These are phyloP conservation scores for Drosophila barbarae DNA, from an alignment of 2,888 invertebrate species.

Conservation along the genomic window DNA sequence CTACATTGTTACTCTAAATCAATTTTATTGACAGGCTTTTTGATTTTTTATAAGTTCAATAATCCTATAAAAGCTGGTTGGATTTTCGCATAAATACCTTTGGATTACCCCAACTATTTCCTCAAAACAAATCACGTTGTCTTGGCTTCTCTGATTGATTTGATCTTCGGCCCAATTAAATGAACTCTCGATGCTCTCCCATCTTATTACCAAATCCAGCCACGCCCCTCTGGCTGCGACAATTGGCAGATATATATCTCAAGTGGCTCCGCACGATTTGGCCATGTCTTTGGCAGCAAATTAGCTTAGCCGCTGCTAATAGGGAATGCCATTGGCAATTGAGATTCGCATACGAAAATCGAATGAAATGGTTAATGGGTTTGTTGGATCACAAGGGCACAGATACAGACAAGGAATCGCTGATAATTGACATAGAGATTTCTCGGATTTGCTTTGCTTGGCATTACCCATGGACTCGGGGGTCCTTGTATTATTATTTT, in stretches of 20 bases:
- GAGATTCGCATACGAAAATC: constrained; percentile 69
- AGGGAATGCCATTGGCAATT: constrained; percentile 67
- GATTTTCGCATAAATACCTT: neutral
- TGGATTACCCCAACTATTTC: neutral
- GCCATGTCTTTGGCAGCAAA: constrained; percentile 65
- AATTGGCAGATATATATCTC: constrained; percentile 26
- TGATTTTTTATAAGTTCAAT: neutral
- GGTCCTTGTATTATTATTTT: constrained; percentile 31
- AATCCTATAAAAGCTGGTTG: neutral
- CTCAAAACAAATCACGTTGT: neutral
- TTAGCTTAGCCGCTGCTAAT: constrained; percentile 66
- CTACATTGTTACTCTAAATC: neutral
- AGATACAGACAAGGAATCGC: constrained; percentile 61
- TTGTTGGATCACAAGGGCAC: constrained; percentile 49
- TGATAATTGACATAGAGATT: constrained; percentile 70
- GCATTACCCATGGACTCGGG: constrained; percentile 12
- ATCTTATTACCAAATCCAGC: constrained; percentile 34
- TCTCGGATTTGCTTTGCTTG: constrained; percentile 17
- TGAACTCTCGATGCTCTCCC: constrained; percentile 17
- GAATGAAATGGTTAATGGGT: constrained; percentile 67
- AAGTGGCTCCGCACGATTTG: constrained; percentile 40
- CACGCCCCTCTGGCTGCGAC: constrained; percentile 27
- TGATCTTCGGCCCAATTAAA: constrained; percentile 39
- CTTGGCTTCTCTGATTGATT: constrained; percentile 30
- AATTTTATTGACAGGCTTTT: neutral